Percentiles rank a stretch among this genome's conserved stretches.
Evolutionary conservation across 1,140 invertebrate genomes (phyloP).

Genomic region (Meloidogyne chitwoodi): DNA sequence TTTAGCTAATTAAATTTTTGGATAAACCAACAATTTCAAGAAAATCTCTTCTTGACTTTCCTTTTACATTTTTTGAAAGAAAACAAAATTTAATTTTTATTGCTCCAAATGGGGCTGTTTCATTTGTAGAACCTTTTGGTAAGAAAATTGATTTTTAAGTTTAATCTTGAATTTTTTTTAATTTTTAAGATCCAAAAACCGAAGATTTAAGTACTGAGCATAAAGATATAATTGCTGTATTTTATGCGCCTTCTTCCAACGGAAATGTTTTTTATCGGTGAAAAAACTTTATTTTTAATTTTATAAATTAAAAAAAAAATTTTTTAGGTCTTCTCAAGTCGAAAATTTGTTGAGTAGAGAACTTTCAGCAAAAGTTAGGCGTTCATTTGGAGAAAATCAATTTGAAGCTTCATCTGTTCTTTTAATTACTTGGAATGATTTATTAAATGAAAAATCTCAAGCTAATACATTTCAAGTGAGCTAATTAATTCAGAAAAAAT

Average conservation of each 20-base stretch:
- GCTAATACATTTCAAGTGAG: conserved; percentile 27
- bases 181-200: conserved; percentile 6
- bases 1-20: neutral
- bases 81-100: conserved; percentile 23
- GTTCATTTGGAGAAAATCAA: conserved; percentile 20
- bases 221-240: conserved; percentile 30
- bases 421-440: conserved; percentile 32
- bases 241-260: conserved; percentile 17
- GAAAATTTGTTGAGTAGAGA: conserved; percentile 12
- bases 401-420: conserved; percentile 31
- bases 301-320: neutral
- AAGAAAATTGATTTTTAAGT: neutral
- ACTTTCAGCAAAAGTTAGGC: conserved; percentile 29
- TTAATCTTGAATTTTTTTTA: neutral
- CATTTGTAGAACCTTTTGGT: conserved; percentile 22
- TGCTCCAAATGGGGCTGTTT: conserved; percentile 25
- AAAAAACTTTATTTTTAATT: neutral
- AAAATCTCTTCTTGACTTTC: conserved; percentile 4
- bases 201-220: conserved; percentile 17
- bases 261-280: conserved; percentile 30
- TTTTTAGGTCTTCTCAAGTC: conserved; percentile 1
- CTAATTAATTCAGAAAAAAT: neutral
- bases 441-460: conserved; percentile 8
- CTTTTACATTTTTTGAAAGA: conserved; percentile 26
- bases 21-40: neutral